Base-by-base conservation (phyloP, 92 coral and sea anemone genomes). In the Zoanthus solanderi region DNA sequence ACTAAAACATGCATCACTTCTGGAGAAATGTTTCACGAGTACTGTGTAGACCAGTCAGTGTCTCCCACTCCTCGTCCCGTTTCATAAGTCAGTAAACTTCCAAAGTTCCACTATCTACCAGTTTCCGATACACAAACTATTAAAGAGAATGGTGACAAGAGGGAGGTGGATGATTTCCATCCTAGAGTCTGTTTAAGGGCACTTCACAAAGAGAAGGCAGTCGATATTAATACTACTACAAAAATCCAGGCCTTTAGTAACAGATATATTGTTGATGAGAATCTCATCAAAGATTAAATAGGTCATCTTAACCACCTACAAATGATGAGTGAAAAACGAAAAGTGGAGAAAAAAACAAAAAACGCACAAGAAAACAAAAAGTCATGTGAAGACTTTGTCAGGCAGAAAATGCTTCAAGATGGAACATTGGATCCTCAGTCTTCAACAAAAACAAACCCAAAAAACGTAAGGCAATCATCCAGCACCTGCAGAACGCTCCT, bases 1-100 rank as follows among this genome's bases (percentile, higher is more conserved):
- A 91, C 57, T 78, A 54, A 5, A 78, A 18, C 87, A 16, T 83
- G 89, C 83, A 88, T 92, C 78, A 88, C 54, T 63, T 78, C 92
- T 79, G 92, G 94, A 66, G 94, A 92, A 88, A 84, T 88, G 90
- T 90, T 90, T 86, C 92, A 90, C 65, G 92, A 92, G 86, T 92
- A 92, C 47, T 75, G 87, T 52, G 71, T 11, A 31, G 79, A 92
- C 42, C 73, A 84, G 46, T 78, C 92, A 88, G 94, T 92, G 15
- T 10, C 75, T 42, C 90, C 92, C 5, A 91, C 94, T 84, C 94
- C 92, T 63, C 84, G 91, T 73, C 94, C 91, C 78, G 83, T 84
- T 71, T 87, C 88, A 66, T 91, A 88, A 88, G 58, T 50, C 34
- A 91, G 66, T 53, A 87, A 87, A 30, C 93, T 87, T 13, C 88